These are phyloP conservation scores for Limnodromus scolopaceus DNA, from an alignment of 2,797 vertebrate genomes.

Conservation along the genomic window DNA sequence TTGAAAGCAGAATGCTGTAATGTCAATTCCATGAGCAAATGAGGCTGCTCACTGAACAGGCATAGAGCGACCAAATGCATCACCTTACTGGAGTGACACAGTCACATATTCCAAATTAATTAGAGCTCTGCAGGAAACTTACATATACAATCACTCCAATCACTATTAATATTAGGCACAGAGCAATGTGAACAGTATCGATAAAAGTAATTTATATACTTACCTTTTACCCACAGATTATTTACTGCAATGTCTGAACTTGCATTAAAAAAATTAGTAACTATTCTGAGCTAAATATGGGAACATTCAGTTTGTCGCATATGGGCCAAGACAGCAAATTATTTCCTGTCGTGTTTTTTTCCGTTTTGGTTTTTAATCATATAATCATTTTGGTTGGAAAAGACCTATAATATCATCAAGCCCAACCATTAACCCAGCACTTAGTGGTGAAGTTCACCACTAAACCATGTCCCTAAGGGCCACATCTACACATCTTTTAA, in stretches of 20 bases:
- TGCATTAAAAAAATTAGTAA: neutral
- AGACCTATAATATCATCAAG: neutral
- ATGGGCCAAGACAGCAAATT: neutral
- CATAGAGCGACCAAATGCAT: neutral
- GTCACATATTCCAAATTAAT: slow-evolving; percentile 43
- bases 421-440: neutral
- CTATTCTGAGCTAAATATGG: neutral
- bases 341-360: neutral
- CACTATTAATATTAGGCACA: neutral
- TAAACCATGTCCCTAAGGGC: neutral
- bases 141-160: neutral
- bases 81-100: slow-evolving; percentile 16
- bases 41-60: slow-evolving; percentile 22
- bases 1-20: slow-evolving; percentile 59
- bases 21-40: slow-evolving; percentile 36
- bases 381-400: neutral
- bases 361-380: neutral
- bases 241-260: neutral
- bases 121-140: slow-evolving; percentile 2
- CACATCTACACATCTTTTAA: neutral
- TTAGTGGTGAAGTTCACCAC: neutral
- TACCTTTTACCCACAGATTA: neutral
- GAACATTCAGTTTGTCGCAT: neutral
- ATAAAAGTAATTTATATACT: neutral
- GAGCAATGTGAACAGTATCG: neutral